phyloP scores from a whole-genome alignment of 2,888 invertebrate species.

The Dexiosoma caninum region DNA sequence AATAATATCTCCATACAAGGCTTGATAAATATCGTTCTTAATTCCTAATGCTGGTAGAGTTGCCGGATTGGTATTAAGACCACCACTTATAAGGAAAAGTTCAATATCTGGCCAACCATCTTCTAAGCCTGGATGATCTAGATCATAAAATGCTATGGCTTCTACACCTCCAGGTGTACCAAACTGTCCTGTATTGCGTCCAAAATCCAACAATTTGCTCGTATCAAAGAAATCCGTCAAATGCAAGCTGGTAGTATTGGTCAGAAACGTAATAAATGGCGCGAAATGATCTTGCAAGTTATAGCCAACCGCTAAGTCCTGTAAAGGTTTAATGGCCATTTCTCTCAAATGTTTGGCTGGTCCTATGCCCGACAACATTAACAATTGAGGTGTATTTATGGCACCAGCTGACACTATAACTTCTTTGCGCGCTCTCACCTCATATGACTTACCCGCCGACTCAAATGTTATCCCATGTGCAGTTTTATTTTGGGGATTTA shows the following conservation, averaged over 20 bases:
- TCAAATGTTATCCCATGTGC: slow-evolving; percentile 81
- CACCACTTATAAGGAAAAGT: slow-evolving; percentile 81
- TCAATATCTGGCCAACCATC: slow-evolving; percentile 84
- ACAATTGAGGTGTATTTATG: slow-evolving; percentile 88
- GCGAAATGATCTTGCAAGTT: slow-evolving; percentile 83
- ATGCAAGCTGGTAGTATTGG: slow-evolving; percentile 75
- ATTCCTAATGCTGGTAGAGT: slow-evolving; percentile 76
- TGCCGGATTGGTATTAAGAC: slow-evolving; percentile 73
- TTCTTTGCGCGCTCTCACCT: slow-evolving; percentile 81
- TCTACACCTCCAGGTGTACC: slow-evolving; percentile 80
- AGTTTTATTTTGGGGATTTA: slow-evolving; percentile 78
- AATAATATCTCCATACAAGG: slow-evolving; percentile 75
- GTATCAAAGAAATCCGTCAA: slow-evolving; percentile 64
- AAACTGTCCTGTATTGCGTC: slow-evolving; percentile 23
- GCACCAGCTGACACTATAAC: slow-evolving; percentile 87
- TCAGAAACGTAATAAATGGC: slow-evolving; percentile 82
- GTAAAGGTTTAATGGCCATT: slow-evolving; percentile 80
- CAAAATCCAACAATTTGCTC: slow-evolving; percentile 6
- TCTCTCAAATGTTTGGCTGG: slow-evolving; percentile 80
- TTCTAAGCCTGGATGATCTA: slow-evolving; percentile 78
- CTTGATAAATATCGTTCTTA: slow-evolving; percentile 75
- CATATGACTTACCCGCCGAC: slow-evolving; percentile 76
- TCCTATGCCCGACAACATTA: slow-evolving; percentile 88
- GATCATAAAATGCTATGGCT: slow-evolving; percentile 81
- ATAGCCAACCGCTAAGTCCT: slow-evolving; percentile 82